Percentiles rank a stretch among this genome's conserved stretches.
Evolutionary conservation across 2,113 vertebrate species (phyloP).

Genomic region (Heloderma charlesbogerti): DNA sequence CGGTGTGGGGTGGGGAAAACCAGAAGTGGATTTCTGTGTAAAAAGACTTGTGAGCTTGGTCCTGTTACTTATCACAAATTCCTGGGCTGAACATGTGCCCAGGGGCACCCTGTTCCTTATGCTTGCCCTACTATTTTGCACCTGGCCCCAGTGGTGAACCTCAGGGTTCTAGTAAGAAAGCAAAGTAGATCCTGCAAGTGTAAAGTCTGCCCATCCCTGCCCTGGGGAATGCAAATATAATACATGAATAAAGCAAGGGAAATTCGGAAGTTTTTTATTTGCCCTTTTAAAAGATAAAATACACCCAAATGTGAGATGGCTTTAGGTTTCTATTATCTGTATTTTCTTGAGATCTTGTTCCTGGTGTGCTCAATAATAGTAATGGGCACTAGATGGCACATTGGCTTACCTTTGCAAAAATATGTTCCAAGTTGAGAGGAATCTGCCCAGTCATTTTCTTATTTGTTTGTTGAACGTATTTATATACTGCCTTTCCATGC

Average conservation of each 20-base stretch:
- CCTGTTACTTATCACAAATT: too few species aligned
- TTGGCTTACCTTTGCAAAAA: slow-evolving; percentile 55
- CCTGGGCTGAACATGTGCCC: too few species aligned
- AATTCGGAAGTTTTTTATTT: background rate
- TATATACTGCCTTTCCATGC: too few species aligned
- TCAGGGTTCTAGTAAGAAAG: too few species aligned
- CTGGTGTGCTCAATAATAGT: slow-evolving; percentile 32
- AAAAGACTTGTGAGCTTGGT: too few species aligned
- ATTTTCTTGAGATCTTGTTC: background rate
- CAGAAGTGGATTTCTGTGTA: too few species aligned
- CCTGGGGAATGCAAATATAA: background rate
- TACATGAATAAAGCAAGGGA: background rate
- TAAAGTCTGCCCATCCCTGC: background rate
- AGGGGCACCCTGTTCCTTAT: too few species aligned
- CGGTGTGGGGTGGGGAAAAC: too few species aligned
- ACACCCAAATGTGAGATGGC: background rate
- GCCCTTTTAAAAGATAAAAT: background rate
- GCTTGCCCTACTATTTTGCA: too few species aligned
- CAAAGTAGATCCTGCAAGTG: background rate
- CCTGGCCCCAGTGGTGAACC: too few species aligned
- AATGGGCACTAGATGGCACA: slow-evolving; percentile 69
- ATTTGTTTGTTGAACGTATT: too few species aligned
- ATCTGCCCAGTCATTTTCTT: background rate
- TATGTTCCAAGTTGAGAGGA: background rate
- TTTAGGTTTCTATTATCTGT: slow-evolving; percentile 31